Percentiles rank a stretch among this genome's conserved stretches.
These are phyloP conservation scores for Callinectes sapidus DNA, from an alignment of 2,888 invertebrate species.

Conservation along the genomic window DNA sequence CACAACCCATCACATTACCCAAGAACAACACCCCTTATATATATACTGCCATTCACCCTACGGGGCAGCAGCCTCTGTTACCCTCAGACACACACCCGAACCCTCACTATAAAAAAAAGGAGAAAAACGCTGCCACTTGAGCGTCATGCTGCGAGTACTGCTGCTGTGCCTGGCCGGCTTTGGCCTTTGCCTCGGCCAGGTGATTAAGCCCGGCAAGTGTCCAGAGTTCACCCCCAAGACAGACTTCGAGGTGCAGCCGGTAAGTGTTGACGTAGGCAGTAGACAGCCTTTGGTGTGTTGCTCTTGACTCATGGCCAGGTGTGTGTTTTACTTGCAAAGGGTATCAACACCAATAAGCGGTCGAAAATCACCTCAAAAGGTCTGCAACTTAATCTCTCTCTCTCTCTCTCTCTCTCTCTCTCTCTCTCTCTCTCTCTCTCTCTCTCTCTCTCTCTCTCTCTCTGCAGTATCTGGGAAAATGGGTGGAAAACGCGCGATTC, in stretches of 20 bases:
- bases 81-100: background rate
- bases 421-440: too few species aligned
- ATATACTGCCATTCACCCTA: background rate
- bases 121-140: background rate
- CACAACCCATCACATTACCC: background rate
- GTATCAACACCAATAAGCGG: background rate
- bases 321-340: background rate
- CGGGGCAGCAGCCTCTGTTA: background rate
- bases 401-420: background rate
- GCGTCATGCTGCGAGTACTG: background rate
- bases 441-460: background rate
- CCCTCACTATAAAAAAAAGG: background rate
- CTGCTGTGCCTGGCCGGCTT: slow-evolving; percentile 12
- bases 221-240: slow-evolving; percentile 63
- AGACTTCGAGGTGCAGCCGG: slow-evolving; percentile 60
- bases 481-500: slow-evolving; percentile 49
- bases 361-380: background rate
- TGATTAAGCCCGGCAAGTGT: slow-evolving; percentile 37
- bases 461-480: slow-evolving; percentile 48
- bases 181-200: slow-evolving; percentile 20
- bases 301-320: background rate
- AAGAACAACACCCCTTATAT: background rate
- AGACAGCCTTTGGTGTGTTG: background rate
- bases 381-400: too few species aligned
- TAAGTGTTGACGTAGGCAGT: background rate